Evolutionary conservation across 2,113 vertebrate genomes (phyloP), one percentile per base, ranked within the genome.

Genomic region (Alouatta palliata): DNA sequence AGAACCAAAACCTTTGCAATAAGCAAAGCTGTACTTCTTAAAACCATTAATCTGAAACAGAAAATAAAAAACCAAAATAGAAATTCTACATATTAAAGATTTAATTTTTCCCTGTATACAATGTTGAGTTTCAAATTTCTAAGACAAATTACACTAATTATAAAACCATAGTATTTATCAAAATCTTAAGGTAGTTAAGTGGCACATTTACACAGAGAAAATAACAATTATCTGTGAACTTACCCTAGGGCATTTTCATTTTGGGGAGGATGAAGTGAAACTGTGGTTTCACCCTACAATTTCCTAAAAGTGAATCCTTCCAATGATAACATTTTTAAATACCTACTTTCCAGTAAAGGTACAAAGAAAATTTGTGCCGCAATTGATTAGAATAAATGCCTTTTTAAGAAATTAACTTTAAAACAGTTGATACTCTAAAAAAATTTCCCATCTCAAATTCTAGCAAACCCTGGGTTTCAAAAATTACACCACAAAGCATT

Each of bases 31-130:
- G n/a, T 47, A 84, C 14, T 92, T 85, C 45, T 94, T 77, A 84
- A 95, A 97, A n/a, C 16, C 30, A 95, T 76, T 71, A 92, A 79
- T 54, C 43, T 82, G 54, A 87, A 96, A 90, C 56, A 87, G 61
- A 75, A 96, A 94, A 92, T 21, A 37, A 37, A 89, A 71, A 91
- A 49, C 8, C 68, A 56, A 97, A 92, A 52, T 45, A 66, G 27
- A 97, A 93, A 95, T 70, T 95, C 17, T 77, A n/a, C 30, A 86
- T 83, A 88, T 95, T 87, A 79, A 94, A 6, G 6, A 61, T 23
- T 61, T 71, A 70, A 45, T 96, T 54, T 96, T 88, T 92, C n/a
- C 54, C 82, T 66, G 30, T 79, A 93, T 6, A 68, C 19, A 40
- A 82, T 17, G 52, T 6, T 79, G 27, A 94, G 14, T 84, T 95